Evolutionary conservation across 2,113 vertebrate genomes (phyloP).

Genomic region (Pteropus alecto): DNA sequence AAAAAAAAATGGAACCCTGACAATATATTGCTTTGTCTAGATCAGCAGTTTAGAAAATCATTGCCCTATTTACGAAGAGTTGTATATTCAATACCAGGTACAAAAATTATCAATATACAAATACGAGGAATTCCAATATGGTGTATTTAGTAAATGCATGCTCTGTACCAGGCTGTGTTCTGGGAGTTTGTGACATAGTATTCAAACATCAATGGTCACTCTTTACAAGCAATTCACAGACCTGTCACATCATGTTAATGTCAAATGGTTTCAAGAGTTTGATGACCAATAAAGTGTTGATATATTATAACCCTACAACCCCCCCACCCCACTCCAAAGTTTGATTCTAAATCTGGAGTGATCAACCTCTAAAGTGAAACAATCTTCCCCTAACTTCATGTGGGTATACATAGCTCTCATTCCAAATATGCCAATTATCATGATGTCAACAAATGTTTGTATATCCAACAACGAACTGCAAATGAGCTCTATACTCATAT

Average conservation of each 20-base stretch:
- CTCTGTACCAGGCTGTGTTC: neutral
- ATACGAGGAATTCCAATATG: neutral
- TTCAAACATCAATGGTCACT: neutral
- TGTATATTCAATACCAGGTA: neutral
- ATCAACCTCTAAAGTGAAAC: neutral
- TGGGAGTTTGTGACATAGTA: neutral
- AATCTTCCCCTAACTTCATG: neutral
- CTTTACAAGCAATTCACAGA: neutral
- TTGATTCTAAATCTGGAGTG: slow-evolving; percentile 16
- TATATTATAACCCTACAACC: neutral
- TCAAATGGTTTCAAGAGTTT: neutral
- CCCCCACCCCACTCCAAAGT: neutral
- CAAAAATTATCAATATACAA: neutral
- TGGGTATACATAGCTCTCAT: neutral
- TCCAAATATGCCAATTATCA: neutral
- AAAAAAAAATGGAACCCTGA: neutral
- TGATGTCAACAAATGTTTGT: too few species aligned
- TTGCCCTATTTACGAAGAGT: neutral
- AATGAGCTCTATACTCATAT: neutral
- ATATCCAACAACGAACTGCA: neutral
- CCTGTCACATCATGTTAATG: neutral
- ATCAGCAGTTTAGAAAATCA: neutral
- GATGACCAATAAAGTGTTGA: neutral
- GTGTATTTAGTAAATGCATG: neutral
- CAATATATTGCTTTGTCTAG: neutral